A percentile compares a stretch with the other conserved stretches of the same genome.
Conservation (phyloP, 53 echinoderm and acorn worm species). For the Patiria pectinifera region DNA sequence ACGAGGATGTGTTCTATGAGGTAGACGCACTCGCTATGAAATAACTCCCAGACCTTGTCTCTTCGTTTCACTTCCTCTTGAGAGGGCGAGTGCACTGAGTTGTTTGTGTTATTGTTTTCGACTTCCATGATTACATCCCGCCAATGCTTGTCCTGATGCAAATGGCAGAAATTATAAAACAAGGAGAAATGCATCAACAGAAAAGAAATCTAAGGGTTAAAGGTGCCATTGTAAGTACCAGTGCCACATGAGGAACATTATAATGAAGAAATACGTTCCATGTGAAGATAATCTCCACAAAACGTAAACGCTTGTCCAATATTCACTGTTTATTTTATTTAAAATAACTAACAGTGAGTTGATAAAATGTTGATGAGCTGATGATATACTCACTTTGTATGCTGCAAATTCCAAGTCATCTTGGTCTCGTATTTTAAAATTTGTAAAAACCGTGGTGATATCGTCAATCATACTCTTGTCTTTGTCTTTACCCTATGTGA, state of each 20-base stretch:
- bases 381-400: constrained; percentile 75
- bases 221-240: not conserved
- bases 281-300: not conserved
- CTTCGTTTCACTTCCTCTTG: constrained; percentile 78
- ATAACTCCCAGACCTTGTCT: constrained; percentile 98
- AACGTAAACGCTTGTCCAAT: not conserved
- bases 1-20: constrained; percentile 91
- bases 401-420: constrained; percentile 91
- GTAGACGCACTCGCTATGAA: constrained; percentile 90
- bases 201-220: not conserved
- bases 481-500: constrained; percentile 63
- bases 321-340: not conserved
- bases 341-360: not conserved
- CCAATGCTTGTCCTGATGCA: constrained; percentile 78
- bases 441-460: constrained; percentile 76
- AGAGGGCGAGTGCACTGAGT: constrained; percentile 35
- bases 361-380: not conserved
- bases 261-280: not conserved
- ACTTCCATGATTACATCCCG: constrained; percentile 58
- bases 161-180: not conserved
- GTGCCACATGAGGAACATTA: not conserved
- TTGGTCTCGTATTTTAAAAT: constrained; percentile 86
- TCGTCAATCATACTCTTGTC: constrained; percentile 78
- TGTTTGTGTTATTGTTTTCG: constrained; percentile 18
- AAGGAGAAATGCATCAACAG: not conserved